Evolutionary conservation across 2,797 vertebrate species (phyloP), one percentile per base, ranked within the genome.

Genomic region (Hydrolagus colliei): DNA sequence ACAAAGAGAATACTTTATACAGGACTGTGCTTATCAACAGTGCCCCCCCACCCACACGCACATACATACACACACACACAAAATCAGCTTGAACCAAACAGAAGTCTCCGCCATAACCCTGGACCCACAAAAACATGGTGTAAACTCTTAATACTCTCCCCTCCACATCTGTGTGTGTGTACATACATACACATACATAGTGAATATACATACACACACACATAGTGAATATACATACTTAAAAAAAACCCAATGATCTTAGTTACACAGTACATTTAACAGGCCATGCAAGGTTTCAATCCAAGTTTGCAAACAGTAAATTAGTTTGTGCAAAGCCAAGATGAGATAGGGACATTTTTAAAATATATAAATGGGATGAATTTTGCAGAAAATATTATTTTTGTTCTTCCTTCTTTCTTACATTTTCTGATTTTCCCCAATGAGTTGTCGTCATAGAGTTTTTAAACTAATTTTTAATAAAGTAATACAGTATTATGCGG

Each of bases 1-100:
- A 52, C 41, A 52, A 52, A 52, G 41, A 52, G 41, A 52, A 52
- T 84, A 67, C 41, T 84, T 63, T 71, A 84, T 84, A 71, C 65
- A 84, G 65, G 62, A 52, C 71, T 84, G 79, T 82, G 79, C 79
- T 82, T 20, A 82, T 35, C 63, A 82, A n/a, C 22, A n/a, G 76
- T 78, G 76, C 20, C 2, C 41, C 41, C 41, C 6, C 41, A 52
- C 41, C 41, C 41, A 3, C 41, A 3, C 41, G 41, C 41, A 11
- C n/a, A 20, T 78, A 22, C 27, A 27, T 0, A 27, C 27, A 27
- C 27, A 27, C 27, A 5, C 76, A 20, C 62, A 79, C 10, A 65
- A 52, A 52, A 52, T 52, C 41, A 78, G 61, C 11, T 61, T 8
- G 35, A 32, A 27, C 9, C 63, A 68, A 27, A 27, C 32, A 20